Conservation (phyloP, 2,888 invertebrate genomes). For the Pristionchus fissidentatus region DNA sequence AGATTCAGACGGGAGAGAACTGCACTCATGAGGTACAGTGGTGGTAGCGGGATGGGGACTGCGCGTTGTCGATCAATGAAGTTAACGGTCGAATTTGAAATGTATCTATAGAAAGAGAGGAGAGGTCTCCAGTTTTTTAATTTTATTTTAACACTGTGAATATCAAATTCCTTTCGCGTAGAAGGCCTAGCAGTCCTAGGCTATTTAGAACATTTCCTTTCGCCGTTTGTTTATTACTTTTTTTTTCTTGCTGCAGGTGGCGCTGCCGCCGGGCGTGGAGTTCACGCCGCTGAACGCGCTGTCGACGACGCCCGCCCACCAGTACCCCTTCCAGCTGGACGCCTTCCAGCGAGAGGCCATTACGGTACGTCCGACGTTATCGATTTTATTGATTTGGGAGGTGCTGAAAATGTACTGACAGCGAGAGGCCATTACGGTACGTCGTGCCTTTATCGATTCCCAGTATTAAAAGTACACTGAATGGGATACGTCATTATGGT, state of each 20-base stretch:
- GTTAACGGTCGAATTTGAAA: neutral
- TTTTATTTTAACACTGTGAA: no score
- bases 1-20: conserved; percentile 89
- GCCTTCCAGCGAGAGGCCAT: conserved; percentile 88
- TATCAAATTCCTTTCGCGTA: neutral
- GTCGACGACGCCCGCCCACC: conserved; percentile 87
- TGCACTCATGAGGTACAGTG: conserved; percentile 93
- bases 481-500: no score
- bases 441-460: no score
- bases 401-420: neutral
- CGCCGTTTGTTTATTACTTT: neutral
- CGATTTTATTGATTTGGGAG: neutral
- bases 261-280: conserved; percentile 89
- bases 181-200: neutral
- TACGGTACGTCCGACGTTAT: conserved; percentile 21
- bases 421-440: no score
- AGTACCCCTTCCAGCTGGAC: conserved; percentile 94
- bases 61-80: neutral
- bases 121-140: no score
- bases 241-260: conserved; percentile 77
- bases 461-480: no score
- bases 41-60: neutral
- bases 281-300: conserved; percentile 81
- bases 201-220: neutral
- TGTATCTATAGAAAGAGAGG: neutral